phyloP scores from a whole-genome alignment of 2,113 vertebrate species.

The Sinocyclocheilus anophthalmus region DNA sequence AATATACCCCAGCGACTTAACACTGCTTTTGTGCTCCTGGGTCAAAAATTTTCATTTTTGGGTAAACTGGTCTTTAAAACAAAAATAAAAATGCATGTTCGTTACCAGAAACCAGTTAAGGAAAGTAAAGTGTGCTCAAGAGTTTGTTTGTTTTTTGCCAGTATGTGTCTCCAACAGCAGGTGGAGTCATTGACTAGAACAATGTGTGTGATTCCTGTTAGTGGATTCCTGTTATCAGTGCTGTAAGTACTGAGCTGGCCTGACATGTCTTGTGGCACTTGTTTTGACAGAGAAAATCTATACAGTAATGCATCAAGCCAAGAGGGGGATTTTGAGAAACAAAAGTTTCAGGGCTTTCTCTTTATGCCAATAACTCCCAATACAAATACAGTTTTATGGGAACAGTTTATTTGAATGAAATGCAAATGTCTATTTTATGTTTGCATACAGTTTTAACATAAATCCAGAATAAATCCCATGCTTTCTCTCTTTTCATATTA shows the following conservation, averaged over 20 bases:
- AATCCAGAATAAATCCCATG: neutral
- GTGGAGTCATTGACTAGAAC: slow-evolving; percentile 19
- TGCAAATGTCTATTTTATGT: neutral
- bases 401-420: neutral
- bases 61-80: neutral
- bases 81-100: neutral
- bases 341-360: neutral
- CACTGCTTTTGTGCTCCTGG: too few relatives aligned
- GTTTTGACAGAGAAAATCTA: neutral
- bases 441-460: neutral
- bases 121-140: neutral
- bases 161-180: slow-evolving; percentile 11
- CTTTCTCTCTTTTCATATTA: neutral
- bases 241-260: neutral
- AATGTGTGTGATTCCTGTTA: neutral
- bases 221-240: neutral
- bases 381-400: neutral
- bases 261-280: neutral
- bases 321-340: neutral
- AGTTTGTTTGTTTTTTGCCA: neutral
- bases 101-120: neutral
- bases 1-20: too few relatives aligned
- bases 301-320: neutral
- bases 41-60: neutral
- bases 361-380: neutral